Conservation (phyloP, 2,113 vertebrate species). For the Scomber scombrus region DNA sequence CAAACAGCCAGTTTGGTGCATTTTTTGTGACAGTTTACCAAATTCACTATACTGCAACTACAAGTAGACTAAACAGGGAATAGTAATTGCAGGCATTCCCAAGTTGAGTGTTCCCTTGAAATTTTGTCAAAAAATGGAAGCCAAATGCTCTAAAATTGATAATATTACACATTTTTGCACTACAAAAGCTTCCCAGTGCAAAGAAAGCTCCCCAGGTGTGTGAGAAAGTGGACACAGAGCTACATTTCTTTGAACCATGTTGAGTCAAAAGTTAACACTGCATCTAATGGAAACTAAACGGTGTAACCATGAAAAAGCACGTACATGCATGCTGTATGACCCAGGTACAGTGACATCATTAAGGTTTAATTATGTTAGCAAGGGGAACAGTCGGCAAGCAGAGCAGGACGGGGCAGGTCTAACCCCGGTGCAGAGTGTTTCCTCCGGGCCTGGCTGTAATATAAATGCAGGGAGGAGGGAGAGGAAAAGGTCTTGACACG, state of each 20-base stretch:
- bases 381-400: conserved; percentile 16
- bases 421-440: conserved; percentile 81
- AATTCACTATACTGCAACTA: neutral
- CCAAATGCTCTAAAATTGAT: neutral
- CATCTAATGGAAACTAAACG: neutral
- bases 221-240: neutral
- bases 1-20: conserved; percentile 4
- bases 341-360: conserved; percentile 5
- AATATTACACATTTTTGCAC: too few relatives aligned
- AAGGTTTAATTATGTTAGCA: conserved; percentile 31
- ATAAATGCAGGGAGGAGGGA: conserved; percentile 84
- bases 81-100: neutral
- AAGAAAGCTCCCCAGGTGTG: neutral
- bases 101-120: too few relatives aligned
- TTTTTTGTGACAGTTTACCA: neutral
- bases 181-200: too few relatives aligned
- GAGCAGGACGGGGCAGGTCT: conserved; percentile 52
- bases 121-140: neutral
- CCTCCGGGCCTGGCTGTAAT: conserved; percentile 84
- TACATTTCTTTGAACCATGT: neutral
- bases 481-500: conserved; percentile 85
- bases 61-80: neutral
- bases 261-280: neutral
- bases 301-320: neutral
- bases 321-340: conserved; percentile 25